Percentiles rank a stretch among this genome's conserved stretches.
Evolutionary conservation across 2,797 vertebrate species (phyloP).

Genomic region (Esox lucius): DNA sequence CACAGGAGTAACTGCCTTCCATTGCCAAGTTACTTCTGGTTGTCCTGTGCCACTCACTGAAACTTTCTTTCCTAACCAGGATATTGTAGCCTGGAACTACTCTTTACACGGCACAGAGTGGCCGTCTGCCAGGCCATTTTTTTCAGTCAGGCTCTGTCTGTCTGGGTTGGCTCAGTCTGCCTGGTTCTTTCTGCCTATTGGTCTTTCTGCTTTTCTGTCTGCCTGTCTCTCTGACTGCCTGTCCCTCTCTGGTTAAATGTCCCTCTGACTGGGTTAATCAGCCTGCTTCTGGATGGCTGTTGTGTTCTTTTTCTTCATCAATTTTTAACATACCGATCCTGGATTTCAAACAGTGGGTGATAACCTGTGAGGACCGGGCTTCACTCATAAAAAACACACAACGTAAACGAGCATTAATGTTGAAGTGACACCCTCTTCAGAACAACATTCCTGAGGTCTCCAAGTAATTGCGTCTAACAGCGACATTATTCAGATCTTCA

Average conservation of each 20-base stretch:
- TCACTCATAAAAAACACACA: background rate
- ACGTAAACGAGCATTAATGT: background rate
- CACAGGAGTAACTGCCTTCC: too few species aligned
- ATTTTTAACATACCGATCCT: too few species aligned
- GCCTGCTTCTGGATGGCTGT: too few species aligned
- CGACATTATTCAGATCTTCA: background rate
- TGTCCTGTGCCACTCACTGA: conserved; percentile 29
- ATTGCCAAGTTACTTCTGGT: too few species aligned
- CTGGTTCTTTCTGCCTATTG: background rate
- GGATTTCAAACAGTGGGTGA: too few species aligned
- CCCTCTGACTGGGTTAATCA: background rate
- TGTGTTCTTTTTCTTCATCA: too few species aligned
- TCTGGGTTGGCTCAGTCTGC: background rate
- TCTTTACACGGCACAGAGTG: too few species aligned
- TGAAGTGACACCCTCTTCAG: background rate
- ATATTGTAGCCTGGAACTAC: too few species aligned
- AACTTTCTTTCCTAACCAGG: conserved; percentile 40
- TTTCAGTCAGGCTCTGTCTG: background rate
- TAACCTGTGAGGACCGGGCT: too few species aligned
- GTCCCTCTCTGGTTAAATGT: background rate
- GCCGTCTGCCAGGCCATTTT: too few species aligned
- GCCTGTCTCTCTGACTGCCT: background rate
- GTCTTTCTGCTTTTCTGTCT: background rate
- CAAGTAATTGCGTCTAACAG: background rate
- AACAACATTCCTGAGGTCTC: conserved; percentile 7